Base-by-base conservation (phyloP, 2,888 invertebrate genomes). In the Alsophila aescularia region DNA sequence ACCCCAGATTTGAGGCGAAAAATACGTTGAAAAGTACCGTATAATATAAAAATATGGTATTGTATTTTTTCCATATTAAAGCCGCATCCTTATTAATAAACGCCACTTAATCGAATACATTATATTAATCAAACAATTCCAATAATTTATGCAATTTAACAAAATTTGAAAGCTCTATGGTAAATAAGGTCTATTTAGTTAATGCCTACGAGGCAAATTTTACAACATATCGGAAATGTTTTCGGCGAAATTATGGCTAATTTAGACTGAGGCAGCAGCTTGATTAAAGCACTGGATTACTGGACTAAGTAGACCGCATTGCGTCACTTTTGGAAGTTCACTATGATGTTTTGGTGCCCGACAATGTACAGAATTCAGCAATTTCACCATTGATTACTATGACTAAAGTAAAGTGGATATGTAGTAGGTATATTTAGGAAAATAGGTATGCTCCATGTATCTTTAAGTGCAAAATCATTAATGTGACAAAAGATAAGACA, bases 181-280 rank as follows among this genome's bases (percentile, higher is more conserved):
- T 6, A 24, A 5, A 7, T 5, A 24, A 5, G 7, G 24, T 1
- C 5, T 24, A 24, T 24, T 24, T 24, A 1, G 7, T 27, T 13
- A 40, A 40, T 27, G 14, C 9, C n/a, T 16, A 7, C 7, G 12
- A 7, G 21, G 18, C 18, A 7, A 15, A 49, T 31, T 50, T 41
- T 35, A 9, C 16, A 29, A 50, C 29, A 29, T 42, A 31, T 36
- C 14, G 13, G 13, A 36, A 27, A 48, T 31, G 8, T 13, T 31
- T 39, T 21, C 9, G 5, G 24, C 13, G 32, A 21, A 41, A 41
- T 35, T 14, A 41, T 35, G 34, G 35, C 27, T 41, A 12, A 16
- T 41, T 50, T 42, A 50, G 42, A 21, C 29, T 32, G 16, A 21
- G 14, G 37, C 29, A 37, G 13, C 18, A 0, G 29, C 29, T 27